Evolutionary conservation across 1,140 invertebrate species (phyloP), one percentile per base, ranked within the genome.

Genomic region (Eulimnadia texana): DNA sequence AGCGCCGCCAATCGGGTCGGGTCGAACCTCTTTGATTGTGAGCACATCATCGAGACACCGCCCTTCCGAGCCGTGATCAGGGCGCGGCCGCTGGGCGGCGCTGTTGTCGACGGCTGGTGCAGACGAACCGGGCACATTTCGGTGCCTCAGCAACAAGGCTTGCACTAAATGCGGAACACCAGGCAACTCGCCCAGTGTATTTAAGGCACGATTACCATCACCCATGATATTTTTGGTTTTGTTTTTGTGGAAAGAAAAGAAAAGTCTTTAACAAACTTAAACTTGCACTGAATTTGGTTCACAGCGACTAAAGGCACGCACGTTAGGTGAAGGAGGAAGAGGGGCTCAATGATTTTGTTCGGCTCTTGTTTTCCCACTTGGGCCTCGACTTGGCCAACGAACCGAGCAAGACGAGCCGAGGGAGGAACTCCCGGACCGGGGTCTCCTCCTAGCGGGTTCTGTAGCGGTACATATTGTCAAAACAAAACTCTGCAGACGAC

Each of bases 1-100:
- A 59, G 19, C 42, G 23, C 33, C 29, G 47, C 66, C 51, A 47
- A 64, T 56, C 47, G 63, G 49, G 51, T 65, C 54, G 62, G 63
- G 63, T 52, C 63, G 29, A 19, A 57, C 33, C 16, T 42, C 33
- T 42, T 42, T 42, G 33, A 42, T 42, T 42, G 6, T 6, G 33
- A 16, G 6, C 6, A 42, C 33, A 16, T 42, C 33, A 42, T 16
- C 33, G 6, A 9, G 33, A 16, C 33, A 9, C 33, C 33, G 33
- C 33, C 33, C 16, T 42, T 16, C 33, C 16, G 16, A 6, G 6
- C 33, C 16, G 16, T 16, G 6, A 16, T 42, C 33, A n/a, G n/a
- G n/a, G n/a, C n/a, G n/a, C n/a, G n/a, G n/a, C n/a, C n/a, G n/a
- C n/a, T n/a, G n/a, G 33, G 33, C 6, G 33, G 33, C 33, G 50